Evolutionary conservation across 2,888 invertebrate species (phyloP).

Genomic region (Epirrhoe alternata): DNA sequence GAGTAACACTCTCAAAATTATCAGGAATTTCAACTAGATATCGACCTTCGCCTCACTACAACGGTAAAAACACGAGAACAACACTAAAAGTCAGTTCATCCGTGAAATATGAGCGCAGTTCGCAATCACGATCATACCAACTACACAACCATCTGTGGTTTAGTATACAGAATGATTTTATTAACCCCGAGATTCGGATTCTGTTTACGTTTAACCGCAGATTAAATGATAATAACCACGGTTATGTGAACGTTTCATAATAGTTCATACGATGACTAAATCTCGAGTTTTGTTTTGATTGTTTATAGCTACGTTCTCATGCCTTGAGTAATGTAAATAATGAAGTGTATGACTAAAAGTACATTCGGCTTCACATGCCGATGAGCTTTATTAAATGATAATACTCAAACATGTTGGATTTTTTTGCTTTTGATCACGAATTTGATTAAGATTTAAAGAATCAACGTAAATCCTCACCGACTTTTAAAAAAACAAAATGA

Average conservation of each 20-base stretch:
- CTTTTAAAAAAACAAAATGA: background rate
- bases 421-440: background rate
- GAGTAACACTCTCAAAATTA: slow-evolving; percentile 44
- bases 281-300: slow-evolving; percentile 35
- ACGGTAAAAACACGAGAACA: slow-evolving; percentile 72
- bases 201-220: slow-evolving; percentile 61
- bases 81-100: slow-evolving; percentile 73
- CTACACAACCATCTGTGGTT: slow-evolving; percentile 41
- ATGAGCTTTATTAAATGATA: background rate
- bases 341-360: background rate
- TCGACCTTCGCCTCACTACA: slow-evolving; percentile 73
- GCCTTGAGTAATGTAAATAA: slow-evolving; percentile 23
- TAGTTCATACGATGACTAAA: slow-evolving; percentile 54
- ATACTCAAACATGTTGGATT: background rate
- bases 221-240: slow-evolving; percentile 19
- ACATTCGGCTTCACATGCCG: background rate
- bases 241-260: slow-evolving; percentile 58
- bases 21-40: slow-evolving; percentile 54
- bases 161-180: slow-evolving; percentile 75
- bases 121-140: slow-evolving; percentile 52
- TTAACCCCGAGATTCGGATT: slow-evolving; percentile 67
- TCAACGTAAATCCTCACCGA: background rate
- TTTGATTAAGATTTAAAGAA: background rate
- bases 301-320: slow-evolving; percentile 36
- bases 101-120: slow-evolving; percentile 67